These are phyloP conservation scores for Rhodeus uyekii DNA, from an alignment of 2,797 vertebrate genomes.

Conservation along the genomic window DNA sequence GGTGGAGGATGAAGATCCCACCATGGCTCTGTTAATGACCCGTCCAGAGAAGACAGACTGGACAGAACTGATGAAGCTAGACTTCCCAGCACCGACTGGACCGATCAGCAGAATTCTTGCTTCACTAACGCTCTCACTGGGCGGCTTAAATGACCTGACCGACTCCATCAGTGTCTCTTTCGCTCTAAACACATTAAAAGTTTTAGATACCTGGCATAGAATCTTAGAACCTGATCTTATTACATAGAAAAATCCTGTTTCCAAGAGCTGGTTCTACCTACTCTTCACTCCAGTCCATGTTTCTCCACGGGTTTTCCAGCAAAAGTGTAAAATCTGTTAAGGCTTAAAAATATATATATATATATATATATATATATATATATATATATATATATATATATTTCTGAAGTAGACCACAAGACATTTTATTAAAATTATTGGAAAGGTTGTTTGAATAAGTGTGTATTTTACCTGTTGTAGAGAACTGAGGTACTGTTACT, in stretches of 20 bases:
- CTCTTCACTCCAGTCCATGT: constrained; percentile 68
- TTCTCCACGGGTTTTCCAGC: constrained; percentile 55
- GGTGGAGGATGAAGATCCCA: constrained; percentile 61
- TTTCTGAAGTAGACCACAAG: not conserved
- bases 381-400: too few relatives aligned
- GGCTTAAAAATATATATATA: not conserved
- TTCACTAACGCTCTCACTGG: constrained; percentile 41
- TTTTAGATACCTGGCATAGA: not conserved
- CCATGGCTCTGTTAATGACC: constrained; percentile 74
- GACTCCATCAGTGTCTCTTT: constrained; percentile 63
- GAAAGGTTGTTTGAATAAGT: not conserved
- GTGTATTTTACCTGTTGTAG: not conserved
- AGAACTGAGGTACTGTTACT: not conserved
- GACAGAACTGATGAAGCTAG: constrained; percentile 78
- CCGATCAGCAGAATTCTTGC: constrained; percentile 75
- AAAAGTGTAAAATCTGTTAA: not conserved
- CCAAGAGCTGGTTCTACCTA: constrained; percentile 54
- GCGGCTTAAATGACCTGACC: constrained; percentile 64
- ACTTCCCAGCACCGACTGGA: constrained; percentile 73
- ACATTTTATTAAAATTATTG: not conserved
- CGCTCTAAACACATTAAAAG: constrained; percentile 47
- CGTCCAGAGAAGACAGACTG: constrained; percentile 72
- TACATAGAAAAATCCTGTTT: not conserved
- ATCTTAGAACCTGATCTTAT: too few relatives aligned
- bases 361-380: too few relatives aligned